These are phyloP conservation scores for Oligia strigilis DNA, from an alignment of 2,888 invertebrate genomes.

Conservation along the genomic window DNA sequence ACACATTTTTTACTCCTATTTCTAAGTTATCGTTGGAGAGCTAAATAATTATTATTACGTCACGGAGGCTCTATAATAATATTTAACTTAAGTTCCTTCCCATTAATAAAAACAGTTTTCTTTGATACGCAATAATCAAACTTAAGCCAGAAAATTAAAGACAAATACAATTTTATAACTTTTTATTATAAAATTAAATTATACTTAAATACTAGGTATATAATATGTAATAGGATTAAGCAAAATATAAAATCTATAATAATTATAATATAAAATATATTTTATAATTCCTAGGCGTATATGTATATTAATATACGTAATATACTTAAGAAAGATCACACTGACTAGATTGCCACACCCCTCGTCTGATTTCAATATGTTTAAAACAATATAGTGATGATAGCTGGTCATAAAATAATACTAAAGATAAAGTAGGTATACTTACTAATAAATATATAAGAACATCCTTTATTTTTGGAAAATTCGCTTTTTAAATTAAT, in stretches of 20 bases:
- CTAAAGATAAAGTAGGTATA: not conserved
- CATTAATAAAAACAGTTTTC: not conserved
- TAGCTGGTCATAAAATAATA: constrained; percentile 35
- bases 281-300: constrained; percentile 69
- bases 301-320: constrained; percentile 67
- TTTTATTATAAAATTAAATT: constrained; percentile 73
- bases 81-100: not conserved
- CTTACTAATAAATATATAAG: not conserved
- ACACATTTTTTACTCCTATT: not conserved
- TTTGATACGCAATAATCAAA: not conserved
- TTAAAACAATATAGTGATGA: constrained; percentile 48
- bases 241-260: constrained; percentile 71
- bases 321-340: constrained; percentile 83
- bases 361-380: constrained; percentile 82
- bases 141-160: constrained; percentile 28
- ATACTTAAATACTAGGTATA: constrained; percentile 57
- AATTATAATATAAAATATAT: constrained; percentile 70
- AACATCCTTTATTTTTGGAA: not conserved
- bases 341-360: constrained; percentile 91
- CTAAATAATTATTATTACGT: not conserved
- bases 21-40: not conserved
- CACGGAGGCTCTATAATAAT: not conserved
- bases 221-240: constrained; percentile 63
- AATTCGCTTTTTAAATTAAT: not conserved
- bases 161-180: constrained; percentile 51